These are phyloP conservation scores for Lanius ludovicianus DNA, from an alignment of 2,113 vertebrate species.

Conservation along the genomic window DNA sequence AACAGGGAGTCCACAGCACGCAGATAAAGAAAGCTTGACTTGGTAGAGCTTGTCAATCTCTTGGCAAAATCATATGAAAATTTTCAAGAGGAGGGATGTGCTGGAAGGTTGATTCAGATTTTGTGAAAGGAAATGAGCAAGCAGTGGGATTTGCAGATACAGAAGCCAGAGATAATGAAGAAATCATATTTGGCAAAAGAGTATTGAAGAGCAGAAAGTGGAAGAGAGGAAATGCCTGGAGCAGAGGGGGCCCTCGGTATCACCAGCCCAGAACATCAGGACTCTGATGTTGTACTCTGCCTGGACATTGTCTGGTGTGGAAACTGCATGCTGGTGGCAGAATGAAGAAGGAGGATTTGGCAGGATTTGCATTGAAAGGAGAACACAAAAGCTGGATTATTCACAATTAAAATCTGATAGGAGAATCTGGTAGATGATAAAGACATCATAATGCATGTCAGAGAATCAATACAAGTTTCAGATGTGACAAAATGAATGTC, in stretches of 20 bases:
- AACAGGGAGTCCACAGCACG: not conserved
- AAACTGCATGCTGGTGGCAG: not conserved
- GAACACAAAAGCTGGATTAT: not conserved
- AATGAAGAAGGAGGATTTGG: not conserved
- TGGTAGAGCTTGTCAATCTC: slow-evolving; percentile 17
- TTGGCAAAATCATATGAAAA: slow-evolving; percentile 2
- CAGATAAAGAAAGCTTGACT: slow-evolving; percentile 4
- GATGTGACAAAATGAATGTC: not conserved
- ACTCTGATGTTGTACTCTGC: not conserved
- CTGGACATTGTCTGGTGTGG: not conserved
- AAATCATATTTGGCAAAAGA: not conserved
- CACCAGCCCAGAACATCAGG: not conserved
- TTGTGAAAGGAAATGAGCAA: slow-evolving; percentile 24
- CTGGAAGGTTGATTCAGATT: slow-evolving; percentile 1
- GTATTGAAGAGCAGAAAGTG: not conserved
- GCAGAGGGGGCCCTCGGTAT: not conserved
- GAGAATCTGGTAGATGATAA: not conserved
- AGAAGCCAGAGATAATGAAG: not conserved
- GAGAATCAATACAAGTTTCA: not conserved
- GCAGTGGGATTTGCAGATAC: not conserved
- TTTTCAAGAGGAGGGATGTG: slow-evolving; percentile 23
- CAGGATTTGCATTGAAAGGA: not conserved
- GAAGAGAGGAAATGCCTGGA: not conserved
- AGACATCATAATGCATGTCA: not conserved
- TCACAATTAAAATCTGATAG: not conserved